Percentiles rank a stretch among this genome's conserved stretches.
These are phyloP conservation scores for Fratercula arctica DNA, from an alignment of 2,797 vertebrate genomes.

Conservation along the genomic window DNA sequence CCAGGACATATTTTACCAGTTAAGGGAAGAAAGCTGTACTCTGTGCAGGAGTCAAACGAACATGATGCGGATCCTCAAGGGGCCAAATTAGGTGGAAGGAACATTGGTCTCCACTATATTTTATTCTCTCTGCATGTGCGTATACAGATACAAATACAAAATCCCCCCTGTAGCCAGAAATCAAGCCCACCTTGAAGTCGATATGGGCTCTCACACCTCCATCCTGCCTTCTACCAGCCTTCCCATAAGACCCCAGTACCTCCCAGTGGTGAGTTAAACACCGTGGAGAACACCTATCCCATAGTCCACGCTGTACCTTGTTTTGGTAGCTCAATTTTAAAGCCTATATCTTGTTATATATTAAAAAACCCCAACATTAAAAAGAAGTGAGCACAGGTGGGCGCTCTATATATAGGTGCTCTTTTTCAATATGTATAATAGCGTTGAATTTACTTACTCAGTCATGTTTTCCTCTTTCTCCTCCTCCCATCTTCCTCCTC, in stretches of 20 bases:
- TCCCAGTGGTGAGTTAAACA: background rate
- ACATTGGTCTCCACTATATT: background rate
- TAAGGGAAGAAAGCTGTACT: background rate
- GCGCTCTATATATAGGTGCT: constrained; percentile 65
- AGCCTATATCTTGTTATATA: background rate
- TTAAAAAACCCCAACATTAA: background rate
- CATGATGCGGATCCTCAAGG: background rate
- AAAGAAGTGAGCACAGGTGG: constrained; percentile 47
- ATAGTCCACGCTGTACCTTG: accelerated
- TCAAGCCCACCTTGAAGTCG: background rate
- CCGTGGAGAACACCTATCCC: accelerated
- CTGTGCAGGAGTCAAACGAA: background rate
- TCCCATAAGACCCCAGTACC: background rate
- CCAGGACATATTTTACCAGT: background rate
- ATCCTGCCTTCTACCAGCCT: background rate
- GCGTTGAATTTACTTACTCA: constrained; percentile 53
- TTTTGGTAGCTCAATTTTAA: background rate
- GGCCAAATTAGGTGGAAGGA: background rate
- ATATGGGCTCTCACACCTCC: background rate
- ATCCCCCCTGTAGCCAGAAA: background rate
- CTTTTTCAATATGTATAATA: constrained; percentile 53
- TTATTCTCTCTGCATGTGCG: background rate
- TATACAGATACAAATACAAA: background rate
- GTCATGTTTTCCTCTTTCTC: constrained; percentile 59
- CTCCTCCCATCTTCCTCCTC: constrained; percentile 64